phyloP scores from a whole-genome alignment of 2,888 invertebrate genomes.

The Apodemia zela region DNA sequence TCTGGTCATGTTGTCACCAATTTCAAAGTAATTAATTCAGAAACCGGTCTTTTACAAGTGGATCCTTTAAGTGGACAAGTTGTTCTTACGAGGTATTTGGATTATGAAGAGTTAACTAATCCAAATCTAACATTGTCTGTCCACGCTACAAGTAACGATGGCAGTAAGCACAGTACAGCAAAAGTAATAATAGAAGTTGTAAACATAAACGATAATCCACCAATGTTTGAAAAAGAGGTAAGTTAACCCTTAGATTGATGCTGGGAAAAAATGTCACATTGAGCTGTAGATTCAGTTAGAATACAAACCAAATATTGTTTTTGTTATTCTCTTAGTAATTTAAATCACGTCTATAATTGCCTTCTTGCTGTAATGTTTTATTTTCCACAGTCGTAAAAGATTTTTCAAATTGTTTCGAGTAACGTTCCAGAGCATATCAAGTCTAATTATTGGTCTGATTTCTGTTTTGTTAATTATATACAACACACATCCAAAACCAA shows the following conservation, averaged over 20 bases:
- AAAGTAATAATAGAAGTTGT: conserved; percentile 85
- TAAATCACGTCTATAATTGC: too few species aligned
- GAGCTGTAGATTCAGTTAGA: too few species aligned
- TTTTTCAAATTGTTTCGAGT: too few species aligned
- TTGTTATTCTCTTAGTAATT: too few species aligned
- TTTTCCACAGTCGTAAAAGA: too few species aligned
- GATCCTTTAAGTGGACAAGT: conserved; percentile 87
- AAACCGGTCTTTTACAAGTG: conserved; percentile 77
- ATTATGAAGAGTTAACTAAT: conserved; percentile 86
- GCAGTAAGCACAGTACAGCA: conserved; percentile 82
- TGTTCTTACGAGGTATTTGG: conserved; percentile 85
- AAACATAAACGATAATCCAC: conserved; percentile 90
- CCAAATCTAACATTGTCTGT: conserved; percentile 80
- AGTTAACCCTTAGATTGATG: conserved; percentile 25
- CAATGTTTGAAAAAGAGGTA: conserved; percentile 84
- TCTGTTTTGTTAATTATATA: too few species aligned
- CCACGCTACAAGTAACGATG: conserved; percentile 75
- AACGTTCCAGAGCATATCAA: too few species aligned
- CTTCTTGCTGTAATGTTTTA: too few species aligned
- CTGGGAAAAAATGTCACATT: too few species aligned
- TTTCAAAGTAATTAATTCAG: conserved; percentile 78
- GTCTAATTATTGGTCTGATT: too few species aligned
- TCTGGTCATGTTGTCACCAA: conserved; percentile 82
- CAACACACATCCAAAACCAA: too few species aligned
- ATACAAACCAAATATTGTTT: too few species aligned